These are phyloP conservation scores for Paedocypris sp. DNA, from an alignment of 2,113 vertebrate genomes.

Conservation along the genomic window DNA sequence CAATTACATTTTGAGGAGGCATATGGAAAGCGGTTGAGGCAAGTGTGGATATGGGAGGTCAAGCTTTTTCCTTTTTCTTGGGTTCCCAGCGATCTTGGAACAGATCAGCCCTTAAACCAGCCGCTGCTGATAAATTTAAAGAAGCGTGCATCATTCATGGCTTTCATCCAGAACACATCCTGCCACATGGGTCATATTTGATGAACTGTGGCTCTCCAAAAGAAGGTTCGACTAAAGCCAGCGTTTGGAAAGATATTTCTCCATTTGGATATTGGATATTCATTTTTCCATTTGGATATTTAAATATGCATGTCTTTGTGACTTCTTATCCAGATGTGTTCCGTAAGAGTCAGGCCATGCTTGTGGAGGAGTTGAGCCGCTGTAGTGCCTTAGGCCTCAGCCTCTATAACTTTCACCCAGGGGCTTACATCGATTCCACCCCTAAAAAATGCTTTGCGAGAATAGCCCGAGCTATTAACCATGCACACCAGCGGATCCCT, in stretches of 20 bases:
- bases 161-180: conserved; percentile 52
- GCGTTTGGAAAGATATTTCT: too few species aligned
- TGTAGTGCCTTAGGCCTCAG: conserved; percentile 59
- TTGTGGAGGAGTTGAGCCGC: conserved; percentile 63
- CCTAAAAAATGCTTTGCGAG: conserved; percentile 55
- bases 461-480: conserved; percentile 61
- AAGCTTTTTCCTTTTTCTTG: conserved; percentile 61
- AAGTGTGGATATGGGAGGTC: conserved; percentile 50
- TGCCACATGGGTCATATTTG: conserved; percentile 68
- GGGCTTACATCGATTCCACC: conserved; percentile 54
- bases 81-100: conserved; percentile 64
- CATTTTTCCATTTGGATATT: too few species aligned
- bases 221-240: too few species aligned
- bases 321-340: conserved; percentile 50
- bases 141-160: conserved; percentile 43
- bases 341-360: conserved; percentile 61
- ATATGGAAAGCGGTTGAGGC: conserved; percentile 64
- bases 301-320: background rate
- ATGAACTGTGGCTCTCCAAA: conserved; percentile 71
- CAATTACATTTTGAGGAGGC: conserved; percentile 58
- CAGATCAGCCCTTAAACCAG: conserved; percentile 49
- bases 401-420: conserved; percentile 66
- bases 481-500: conserved; percentile 58
- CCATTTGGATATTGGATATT: too few species aligned
- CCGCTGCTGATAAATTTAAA: conserved; percentile 53